Conservation (phyloP, 64 coral and sea anemone genomes). For the Montipora sp. region DNA sequence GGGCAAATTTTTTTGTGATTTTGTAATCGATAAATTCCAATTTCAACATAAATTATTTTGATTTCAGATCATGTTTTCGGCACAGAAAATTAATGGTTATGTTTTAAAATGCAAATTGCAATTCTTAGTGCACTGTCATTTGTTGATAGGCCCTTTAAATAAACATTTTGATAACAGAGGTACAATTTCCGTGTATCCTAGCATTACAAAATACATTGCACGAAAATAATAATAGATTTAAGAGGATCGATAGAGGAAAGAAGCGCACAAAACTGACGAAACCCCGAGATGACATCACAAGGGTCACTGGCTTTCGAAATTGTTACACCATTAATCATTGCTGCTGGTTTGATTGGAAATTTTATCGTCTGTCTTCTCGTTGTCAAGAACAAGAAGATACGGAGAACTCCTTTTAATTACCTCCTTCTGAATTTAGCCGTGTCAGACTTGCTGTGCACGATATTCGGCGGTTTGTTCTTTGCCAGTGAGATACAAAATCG, state of each 20-base stretch:
- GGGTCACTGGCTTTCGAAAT: neutral
- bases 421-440: constrained; percentile 41
- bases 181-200: neutral
- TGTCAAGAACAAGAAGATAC: constrained; percentile 20
- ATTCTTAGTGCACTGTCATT: neutral
- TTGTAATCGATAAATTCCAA: too few species aligned
- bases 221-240: too few species aligned
- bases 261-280: neutral
- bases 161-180: neutral
- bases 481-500: constrained; percentile 16
- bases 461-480: neutral
- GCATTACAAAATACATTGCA: neutral
- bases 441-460: constrained; percentile 20
- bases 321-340: constrained; percentile 2
- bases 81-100: neutral
- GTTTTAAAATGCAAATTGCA: neutral
- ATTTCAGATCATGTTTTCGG: neutral
- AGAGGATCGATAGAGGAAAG: neutral
- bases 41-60: neutral
- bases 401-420: constrained; percentile 29
- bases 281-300: neutral
- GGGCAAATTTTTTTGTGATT: too few species aligned
- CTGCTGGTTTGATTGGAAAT: constrained; percentile 17
- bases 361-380: constrained; percentile 4
- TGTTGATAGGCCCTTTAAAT: neutral